Conservation (phyloP, 1,140 invertebrate genomes). For the Procambarus clarkii region DNA sequence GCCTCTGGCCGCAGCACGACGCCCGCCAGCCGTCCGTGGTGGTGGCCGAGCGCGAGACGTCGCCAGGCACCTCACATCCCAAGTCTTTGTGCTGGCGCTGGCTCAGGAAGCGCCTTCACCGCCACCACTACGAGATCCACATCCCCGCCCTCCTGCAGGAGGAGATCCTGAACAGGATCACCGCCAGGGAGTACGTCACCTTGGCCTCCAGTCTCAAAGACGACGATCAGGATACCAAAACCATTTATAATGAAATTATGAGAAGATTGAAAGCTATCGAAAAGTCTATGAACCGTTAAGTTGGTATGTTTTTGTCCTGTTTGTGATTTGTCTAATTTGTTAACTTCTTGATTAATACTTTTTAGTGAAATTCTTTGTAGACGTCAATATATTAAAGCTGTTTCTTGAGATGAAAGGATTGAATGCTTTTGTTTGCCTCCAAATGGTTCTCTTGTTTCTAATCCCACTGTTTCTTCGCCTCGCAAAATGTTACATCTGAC, state of each 20-base stretch:
- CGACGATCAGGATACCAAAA: not conserved
- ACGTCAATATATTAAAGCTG: too few species aligned
- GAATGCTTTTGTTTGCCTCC: too few species aligned
- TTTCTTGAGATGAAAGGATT: too few species aligned
- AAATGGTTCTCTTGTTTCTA: too few species aligned
- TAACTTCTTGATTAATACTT: too few species aligned
- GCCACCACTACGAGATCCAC: constrained; percentile 4
- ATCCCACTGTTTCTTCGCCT: too few species aligned
- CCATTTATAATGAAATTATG: not conserved
- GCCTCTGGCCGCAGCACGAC: constrained; percentile 38
- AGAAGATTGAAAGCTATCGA: constrained; percentile 5
- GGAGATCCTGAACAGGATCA: not conserved
- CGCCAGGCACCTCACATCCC: not conserved
- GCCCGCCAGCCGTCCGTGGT: constrained; percentile 4
- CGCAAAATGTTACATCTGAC: too few species aligned
- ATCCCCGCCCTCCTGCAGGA: constrained; percentile 17
- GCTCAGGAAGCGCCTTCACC: not conserved
- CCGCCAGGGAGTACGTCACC: constrained; percentile 3
- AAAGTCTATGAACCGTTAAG: not conserved
- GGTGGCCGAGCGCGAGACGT: constrained; percentile 2
- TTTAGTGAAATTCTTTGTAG: too few species aligned
- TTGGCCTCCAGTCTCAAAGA: not conserved
- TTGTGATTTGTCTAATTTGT: too few species aligned
- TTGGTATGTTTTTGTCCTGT: too few species aligned
- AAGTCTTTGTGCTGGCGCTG: not conserved